Conservation (phyloP, 1,140 invertebrate species). For the Dendroctonus valens region DNA sequence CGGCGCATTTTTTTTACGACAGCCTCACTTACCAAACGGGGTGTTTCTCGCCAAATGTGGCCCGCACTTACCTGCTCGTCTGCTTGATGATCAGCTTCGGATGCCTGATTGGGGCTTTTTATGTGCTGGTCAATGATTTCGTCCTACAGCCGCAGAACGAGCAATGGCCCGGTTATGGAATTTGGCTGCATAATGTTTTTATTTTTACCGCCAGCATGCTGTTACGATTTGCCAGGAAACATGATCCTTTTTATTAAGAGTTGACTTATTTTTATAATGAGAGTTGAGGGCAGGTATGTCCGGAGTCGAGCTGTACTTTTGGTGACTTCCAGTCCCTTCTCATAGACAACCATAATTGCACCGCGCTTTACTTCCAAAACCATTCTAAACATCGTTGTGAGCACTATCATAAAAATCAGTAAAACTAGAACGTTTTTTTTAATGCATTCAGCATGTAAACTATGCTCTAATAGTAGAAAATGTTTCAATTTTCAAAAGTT, state of each 20-base stretch:
- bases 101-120: constrained; percentile 34
- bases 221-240: constrained; percentile 35
- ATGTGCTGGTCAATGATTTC: constrained; percentile 38
- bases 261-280: not conserved
- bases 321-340: too few species aligned
- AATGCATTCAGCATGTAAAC: too few species aligned
- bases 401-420: too few species aligned
- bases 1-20: constrained; percentile 28
- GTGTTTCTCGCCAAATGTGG: constrained; percentile 25
- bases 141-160: constrained; percentile 19
- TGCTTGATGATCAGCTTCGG: constrained; percentile 36
- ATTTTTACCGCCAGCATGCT: constrained; percentile 35
- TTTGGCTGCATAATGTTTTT: constrained; percentile 37
- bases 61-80: constrained; percentile 30
- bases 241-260: constrained; percentile 27
- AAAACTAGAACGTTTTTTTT: too few species aligned
- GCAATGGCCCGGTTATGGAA: constrained; percentile 37
- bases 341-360: too few species aligned
- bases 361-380: too few species aligned
- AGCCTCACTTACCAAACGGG: constrained; percentile 18
- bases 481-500: too few species aligned
- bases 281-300: too few species aligned
- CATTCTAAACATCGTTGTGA: too few species aligned
- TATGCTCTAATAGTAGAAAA: too few species aligned
- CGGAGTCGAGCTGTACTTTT: too few species aligned